Evolutionary conservation across 2,113 vertebrate genomes (phyloP).

Genomic region (Tachysurus vachellii): DNA sequence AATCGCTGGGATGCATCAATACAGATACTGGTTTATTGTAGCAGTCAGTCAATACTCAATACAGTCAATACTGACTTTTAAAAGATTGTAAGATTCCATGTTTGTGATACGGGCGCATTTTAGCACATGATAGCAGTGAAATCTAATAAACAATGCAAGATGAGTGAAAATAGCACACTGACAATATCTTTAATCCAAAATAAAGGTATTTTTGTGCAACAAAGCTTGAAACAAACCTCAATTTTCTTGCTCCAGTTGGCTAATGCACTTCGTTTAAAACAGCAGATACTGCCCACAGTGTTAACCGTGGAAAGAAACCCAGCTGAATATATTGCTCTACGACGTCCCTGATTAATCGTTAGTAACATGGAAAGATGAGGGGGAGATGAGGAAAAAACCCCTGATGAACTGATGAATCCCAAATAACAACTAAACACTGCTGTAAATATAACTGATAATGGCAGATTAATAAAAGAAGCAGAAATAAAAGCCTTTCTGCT

Average conservation of each 20-base stretch:
- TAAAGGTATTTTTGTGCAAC: too few species aligned
- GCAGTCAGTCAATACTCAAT: not conserved
- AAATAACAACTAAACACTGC: not conserved
- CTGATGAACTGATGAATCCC: not conserved
- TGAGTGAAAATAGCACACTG: not conserved
- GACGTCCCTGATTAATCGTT: not conserved
- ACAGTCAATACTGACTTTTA: not conserved
- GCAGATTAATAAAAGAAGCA: not conserved
- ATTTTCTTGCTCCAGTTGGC: too few species aligned
- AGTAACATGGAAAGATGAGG: not conserved
- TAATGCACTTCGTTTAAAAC: not conserved
- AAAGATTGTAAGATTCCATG: too few species aligned
- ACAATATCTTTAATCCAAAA: not conserved
- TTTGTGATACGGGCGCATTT: too few species aligned
- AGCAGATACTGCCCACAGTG: not conserved
- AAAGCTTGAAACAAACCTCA: not conserved
- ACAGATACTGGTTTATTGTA: not conserved
- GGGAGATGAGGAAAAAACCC: not conserved
- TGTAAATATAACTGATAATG: not conserved
- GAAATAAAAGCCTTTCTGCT: too few species aligned
- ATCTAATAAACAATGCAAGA: not conserved
- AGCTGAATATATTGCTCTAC: not conserved
- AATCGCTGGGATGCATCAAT: not conserved
- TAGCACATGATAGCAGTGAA: not conserved
- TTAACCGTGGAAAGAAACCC: not conserved